Percentiles rank a stretch among this genome's conserved stretches.
Evolutionary conservation across 2,113 vertebrate genomes (phyloP).

Genomic region (Lophura nycthemera): DNA sequence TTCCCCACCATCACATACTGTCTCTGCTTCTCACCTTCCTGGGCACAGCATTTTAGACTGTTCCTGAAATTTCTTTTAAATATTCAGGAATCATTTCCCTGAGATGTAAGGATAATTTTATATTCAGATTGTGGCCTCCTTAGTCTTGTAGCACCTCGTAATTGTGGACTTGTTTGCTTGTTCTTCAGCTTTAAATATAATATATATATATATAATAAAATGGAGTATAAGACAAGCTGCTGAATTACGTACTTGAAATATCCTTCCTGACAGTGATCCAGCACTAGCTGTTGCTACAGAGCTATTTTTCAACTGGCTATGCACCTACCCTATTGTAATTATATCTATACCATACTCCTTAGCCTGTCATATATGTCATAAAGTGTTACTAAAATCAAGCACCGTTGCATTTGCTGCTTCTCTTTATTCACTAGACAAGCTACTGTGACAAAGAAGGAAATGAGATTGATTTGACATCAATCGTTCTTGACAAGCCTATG

Average conservation of each 20-base stretch:
- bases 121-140: background rate
- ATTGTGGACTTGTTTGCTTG: background rate
- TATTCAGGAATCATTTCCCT: background rate
- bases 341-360: slow-evolving; percentile 19
- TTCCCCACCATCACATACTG: background rate
- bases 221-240: background rate
- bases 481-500: background rate
- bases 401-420: slow-evolving; percentile 18
- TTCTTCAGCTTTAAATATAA: background rate
- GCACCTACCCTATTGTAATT: slow-evolving; percentile 15
- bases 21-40: background rate
- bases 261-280: background rate
- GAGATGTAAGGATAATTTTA: background rate
- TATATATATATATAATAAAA: background rate
- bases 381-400: background rate
- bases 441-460: slow-evolving; percentile 33
- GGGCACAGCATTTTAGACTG: background rate
- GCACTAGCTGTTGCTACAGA: background rate
- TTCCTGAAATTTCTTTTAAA: background rate
- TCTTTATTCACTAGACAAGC: slow-evolving; percentile 23
- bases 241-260: background rate
- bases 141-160: background rate
- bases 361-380: slow-evolving; percentile 42
- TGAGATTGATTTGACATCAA: slow-evolving; percentile 40
- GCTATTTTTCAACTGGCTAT: slow-evolving; percentile 13